phyloP scores from a whole-genome alignment of 2,113 vertebrate genomes.

The Pollachius pollachius region DNA sequence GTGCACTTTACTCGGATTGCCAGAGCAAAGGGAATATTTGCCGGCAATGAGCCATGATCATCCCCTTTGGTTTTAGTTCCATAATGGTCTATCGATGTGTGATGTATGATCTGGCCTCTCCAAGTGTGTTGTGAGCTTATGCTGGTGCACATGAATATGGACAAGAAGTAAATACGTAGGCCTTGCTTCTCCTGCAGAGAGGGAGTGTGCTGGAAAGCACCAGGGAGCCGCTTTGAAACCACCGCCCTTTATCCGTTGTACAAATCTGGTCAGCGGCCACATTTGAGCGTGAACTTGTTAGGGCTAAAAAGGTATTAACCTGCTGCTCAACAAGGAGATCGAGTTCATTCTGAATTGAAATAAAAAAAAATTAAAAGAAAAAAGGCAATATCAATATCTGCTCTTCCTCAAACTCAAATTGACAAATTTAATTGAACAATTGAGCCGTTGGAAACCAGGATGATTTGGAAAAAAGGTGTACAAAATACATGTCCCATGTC shows the following conservation, averaged over 20 bases:
- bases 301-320: slow-evolving; percentile 13
- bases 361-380: not conserved
- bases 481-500: too few relatives aligned
- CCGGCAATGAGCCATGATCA: slow-evolving; percentile 7
- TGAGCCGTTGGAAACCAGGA: too few relatives aligned
- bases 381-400: too few relatives aligned
- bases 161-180: slow-evolving; percentile 14
- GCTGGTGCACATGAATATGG: slow-evolving; percentile 38
- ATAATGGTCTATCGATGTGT: not conserved
- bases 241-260: slow-evolving; percentile 23
- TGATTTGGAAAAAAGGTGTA: too few relatives aligned
- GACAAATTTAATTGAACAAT: too few relatives aligned
- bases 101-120: slow-evolving; percentile 20
- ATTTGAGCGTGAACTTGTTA: slow-evolving; percentile 35
- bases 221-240: slow-evolving; percentile 12
- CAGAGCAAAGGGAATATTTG: slow-evolving; percentile 46
- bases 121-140: slow-evolving; percentile 10
- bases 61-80: slow-evolving; percentile 26
- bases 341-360: not conserved
- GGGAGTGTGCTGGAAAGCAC: not conserved
- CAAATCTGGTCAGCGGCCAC: slow-evolving; percentile 35
- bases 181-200: not conserved
- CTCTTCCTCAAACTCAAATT: too few relatives aligned
- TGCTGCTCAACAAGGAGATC: slow-evolving; percentile 1
- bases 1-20: slow-evolving; percentile 11